These are phyloP conservation scores for Psilanteris sp. DNA, from an alignment of 1,140 invertebrate species.

Conservation along the genomic window DNA sequence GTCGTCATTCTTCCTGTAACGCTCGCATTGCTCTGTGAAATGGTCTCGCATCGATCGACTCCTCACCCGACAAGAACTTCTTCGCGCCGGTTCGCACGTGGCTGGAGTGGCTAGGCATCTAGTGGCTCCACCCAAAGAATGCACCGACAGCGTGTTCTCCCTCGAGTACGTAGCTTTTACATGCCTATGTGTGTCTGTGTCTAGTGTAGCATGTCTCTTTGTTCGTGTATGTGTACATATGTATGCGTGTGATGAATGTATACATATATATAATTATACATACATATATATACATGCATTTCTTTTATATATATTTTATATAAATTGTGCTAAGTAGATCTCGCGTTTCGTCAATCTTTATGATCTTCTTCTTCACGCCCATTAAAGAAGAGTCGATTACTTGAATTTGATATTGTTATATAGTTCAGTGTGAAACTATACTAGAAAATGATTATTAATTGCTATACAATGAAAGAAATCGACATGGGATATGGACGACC, in stretches of 20 bases:
- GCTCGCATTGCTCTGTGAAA: too few species aligned
- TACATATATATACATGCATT: slow-evolving; percentile 22
- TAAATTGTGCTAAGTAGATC: slow-evolving; percentile 71
- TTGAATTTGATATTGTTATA: slow-evolving; percentile 69
- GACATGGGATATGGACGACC: slow-evolving; percentile 65
- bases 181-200: too few species aligned
- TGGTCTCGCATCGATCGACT: slow-evolving; percentile 52
- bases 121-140: slow-evolving; percentile 9
- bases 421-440: slow-evolving; percentile 74
- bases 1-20: slow-evolving; percentile 72
- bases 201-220: too few species aligned
- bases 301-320: slow-evolving; percentile 39
- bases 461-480: slow-evolving; percentile 77
- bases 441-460: slow-evolving; percentile 77
- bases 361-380: slow-evolving; percentile 70
- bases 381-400: slow-evolving; percentile 73
- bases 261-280: slow-evolving; percentile 27
- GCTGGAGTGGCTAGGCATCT: too few species aligned
- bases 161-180: too few species aligned
- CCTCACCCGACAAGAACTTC: slow-evolving; percentile 29
- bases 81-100: slow-evolving; percentile 38
- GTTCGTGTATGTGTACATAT: slow-evolving; percentile 28
- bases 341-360: slow-evolving; percentile 66
- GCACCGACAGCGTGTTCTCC: too few species aligned
- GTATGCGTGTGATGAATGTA: slow-evolving; percentile 25